phyloP scores from a whole-genome alignment of 30 jellyfish, hydroid and myxozoan species.

The Turritopsis rubra region DNA sequence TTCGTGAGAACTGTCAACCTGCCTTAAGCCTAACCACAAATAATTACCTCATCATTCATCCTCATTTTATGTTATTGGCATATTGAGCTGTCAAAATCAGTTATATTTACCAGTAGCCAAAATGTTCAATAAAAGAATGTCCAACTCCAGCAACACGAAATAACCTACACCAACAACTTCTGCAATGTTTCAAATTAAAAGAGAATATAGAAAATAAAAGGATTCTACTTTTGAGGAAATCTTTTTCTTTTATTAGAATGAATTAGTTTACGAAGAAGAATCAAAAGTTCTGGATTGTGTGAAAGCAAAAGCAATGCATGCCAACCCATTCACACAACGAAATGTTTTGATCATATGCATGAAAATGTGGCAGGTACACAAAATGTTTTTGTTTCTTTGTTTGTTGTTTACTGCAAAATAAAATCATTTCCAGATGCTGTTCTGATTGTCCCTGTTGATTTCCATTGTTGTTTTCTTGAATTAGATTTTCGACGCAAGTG shows the following conservation, averaged over 20 bases:
- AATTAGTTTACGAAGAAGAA: slow-evolving; percentile 88
- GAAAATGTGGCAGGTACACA: slow-evolving; percentile 90
- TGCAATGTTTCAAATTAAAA: too few species aligned
- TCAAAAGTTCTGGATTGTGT: slow-evolving; percentile 79
- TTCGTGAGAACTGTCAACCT: too few species aligned
- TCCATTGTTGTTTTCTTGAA: slow-evolving; percentile 1
- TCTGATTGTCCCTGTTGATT: neutral
- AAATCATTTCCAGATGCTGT: neutral
- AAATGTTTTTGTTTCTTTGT: too few species aligned
- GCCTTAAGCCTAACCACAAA: too few species aligned
- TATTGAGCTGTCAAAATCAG: too few species aligned
- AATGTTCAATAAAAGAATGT: too few species aligned
- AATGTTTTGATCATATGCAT: slow-evolving; percentile 62
- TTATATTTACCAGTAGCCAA: too few species aligned
- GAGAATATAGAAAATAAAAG: neutral
- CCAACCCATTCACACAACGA: slow-evolving; percentile 93
- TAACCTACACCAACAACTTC: too few species aligned
- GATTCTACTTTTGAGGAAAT: too few species aligned
- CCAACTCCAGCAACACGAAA: too few species aligned
- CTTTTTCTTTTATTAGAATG: slow-evolving; percentile 40
- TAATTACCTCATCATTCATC: too few species aligned
- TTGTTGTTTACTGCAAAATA: neutral
- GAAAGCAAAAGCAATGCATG: slow-evolving; percentile 82
- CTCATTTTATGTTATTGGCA: too few species aligned
- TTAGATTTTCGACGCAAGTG: slow-evolving; percentile 83